Conservation (phyloP, 2,797 vertebrate species). For the Rhodeus uyekii region DNA sequence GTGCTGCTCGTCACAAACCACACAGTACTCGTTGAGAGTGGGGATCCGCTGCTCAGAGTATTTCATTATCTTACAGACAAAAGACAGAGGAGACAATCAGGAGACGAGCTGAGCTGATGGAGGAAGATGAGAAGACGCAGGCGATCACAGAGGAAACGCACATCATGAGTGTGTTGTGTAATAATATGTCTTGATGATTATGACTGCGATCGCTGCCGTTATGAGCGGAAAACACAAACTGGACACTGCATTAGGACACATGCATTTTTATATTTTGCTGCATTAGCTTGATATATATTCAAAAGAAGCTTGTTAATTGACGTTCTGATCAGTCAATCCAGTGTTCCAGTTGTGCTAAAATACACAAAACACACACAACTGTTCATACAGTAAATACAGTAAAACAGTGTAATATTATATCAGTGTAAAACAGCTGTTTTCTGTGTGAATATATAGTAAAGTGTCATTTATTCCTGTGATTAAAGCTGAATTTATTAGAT, state of each 20-base stretch:
- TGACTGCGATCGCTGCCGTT: not conserved
- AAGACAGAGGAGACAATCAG: constrained; percentile 47
- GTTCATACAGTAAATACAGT: too few relatives aligned
- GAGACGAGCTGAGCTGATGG: not conserved
- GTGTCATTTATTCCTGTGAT: not conserved
- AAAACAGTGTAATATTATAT: too few relatives aligned
- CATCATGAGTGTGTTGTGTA: not conserved
- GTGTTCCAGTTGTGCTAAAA: not conserved
- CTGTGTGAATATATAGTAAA: not conserved
- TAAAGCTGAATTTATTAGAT: too few relatives aligned
- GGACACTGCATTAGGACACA: not conserved
- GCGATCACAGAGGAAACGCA: not conserved
- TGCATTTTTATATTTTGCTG: not conserved
- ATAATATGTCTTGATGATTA: not conserved
- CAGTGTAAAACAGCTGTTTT: too few relatives aligned
- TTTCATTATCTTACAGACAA: constrained; percentile 90
- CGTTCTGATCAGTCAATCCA: not conserved
- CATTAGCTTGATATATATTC: too few relatives aligned
- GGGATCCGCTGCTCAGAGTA: constrained; percentile 98
- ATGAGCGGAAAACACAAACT: not conserved
- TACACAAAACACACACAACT: not conserved
- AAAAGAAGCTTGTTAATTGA: not conserved
- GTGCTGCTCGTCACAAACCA: constrained; percentile 98
- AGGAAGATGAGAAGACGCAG: too few relatives aligned
- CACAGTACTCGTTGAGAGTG: constrained; percentile 97